Percentiles rank a stretch among this genome's conserved stretches.
These are phyloP conservation scores for Penaeus monodon DNA, from an alignment of 2,888 invertebrate genomes.

Conservation along the genomic window DNA sequence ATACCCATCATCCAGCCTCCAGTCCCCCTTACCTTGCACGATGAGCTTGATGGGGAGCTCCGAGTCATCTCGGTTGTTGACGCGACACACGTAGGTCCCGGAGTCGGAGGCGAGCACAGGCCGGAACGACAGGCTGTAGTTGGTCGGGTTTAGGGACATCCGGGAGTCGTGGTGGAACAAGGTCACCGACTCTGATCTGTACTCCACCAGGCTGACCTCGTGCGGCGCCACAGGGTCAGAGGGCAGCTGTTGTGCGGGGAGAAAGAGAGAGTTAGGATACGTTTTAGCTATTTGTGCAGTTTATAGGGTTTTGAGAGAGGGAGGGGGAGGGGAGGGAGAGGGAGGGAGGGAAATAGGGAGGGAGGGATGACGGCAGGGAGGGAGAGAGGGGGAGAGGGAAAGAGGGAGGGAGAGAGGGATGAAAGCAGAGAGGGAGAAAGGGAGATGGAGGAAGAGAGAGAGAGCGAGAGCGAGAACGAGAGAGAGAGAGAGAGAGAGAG, in stretches of 20 bases:
- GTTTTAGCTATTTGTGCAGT: too few relatives aligned
- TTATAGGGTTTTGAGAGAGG: background rate
- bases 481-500: background rate
- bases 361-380: background rate
- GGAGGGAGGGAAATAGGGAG: background rate
- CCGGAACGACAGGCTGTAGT: slow-evolving; percentile 53
- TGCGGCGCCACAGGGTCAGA: slow-evolving; percentile 19
- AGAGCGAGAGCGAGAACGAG: background rate
- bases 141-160: slow-evolving; percentile 38
- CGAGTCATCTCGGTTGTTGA: slow-evolving; percentile 55
- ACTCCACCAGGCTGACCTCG: slow-evolving; percentile 59
- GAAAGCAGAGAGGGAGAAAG: background rate
- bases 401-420: background rate
- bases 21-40: slow-evolving; percentile 44
- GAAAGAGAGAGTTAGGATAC: background rate
- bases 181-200: slow-evolving; percentile 53
- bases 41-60: slow-evolving; percentile 44
- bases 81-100: slow-evolving; percentile 53
- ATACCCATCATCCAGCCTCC: too few relatives aligned
- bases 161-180: slow-evolving; percentile 55
- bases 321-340: background rate
- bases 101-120: slow-evolving; percentile 56
- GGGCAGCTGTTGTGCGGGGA: slow-evolving; percentile 22
- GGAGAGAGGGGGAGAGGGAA: background rate
- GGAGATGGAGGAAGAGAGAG: background rate